Conservation (phyloP, 2,888 invertebrate genomes). For the Drosophila tanythrix region DNA sequence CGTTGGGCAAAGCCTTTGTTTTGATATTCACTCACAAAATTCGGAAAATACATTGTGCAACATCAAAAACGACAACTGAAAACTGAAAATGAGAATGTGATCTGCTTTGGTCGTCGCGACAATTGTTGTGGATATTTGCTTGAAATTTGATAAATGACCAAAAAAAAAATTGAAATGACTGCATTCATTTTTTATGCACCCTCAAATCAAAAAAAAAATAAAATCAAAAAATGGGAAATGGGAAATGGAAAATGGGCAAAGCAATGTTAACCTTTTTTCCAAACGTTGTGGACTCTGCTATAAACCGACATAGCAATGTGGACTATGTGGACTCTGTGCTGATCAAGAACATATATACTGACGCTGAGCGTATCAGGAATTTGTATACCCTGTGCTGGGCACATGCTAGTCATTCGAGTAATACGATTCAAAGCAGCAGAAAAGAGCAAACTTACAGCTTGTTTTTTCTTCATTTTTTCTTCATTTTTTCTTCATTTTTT, state of each 20-base stretch:
- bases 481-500: background rate
- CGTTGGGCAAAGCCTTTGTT: constrained; percentile 58
- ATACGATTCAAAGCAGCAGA: background rate
- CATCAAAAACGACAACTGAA: constrained; percentile 11
- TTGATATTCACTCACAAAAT: constrained; percentile 70
- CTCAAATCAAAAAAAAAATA: background rate
- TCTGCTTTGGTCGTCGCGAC: constrained; percentile 63
- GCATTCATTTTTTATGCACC: constrained; percentile 13
- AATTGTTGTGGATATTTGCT: constrained; percentile 54
- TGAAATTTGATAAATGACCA: constrained; percentile 80
- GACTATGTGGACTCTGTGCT: background rate
- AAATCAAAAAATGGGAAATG: background rate
- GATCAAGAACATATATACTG: background rate
- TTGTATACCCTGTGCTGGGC: background rate
- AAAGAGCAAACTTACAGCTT: background rate
- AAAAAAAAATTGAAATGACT: constrained; percentile 26
- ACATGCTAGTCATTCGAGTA: background rate
- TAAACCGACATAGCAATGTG: background rate
- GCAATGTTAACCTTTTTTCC: background rate
- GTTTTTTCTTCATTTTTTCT: background rate
- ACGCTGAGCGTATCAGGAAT: background rate
- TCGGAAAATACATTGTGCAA: constrained; percentile 3
- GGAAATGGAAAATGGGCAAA: background rate
- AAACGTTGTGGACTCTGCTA: background rate
- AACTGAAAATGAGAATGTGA: constrained; percentile 50